Evolutionary conservation across 2,888 invertebrate species (phyloP).

Genomic region (Sericinus montela): DNA sequence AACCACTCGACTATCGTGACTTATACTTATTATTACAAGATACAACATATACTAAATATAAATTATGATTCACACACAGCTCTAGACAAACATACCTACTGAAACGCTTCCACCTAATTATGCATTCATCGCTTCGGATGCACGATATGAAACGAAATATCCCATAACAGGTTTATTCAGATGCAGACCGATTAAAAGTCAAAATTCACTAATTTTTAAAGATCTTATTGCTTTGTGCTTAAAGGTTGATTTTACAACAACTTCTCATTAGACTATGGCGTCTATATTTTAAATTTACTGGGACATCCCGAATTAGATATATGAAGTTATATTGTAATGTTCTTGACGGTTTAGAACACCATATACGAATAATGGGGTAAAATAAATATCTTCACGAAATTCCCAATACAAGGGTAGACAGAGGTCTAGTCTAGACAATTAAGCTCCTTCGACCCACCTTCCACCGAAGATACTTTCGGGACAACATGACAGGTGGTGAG

Average conservation of each 20-base stretch:
- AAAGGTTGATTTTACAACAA: constrained; percentile 29
- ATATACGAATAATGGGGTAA: no score
- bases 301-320: background rate
- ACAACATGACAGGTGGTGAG: no score
- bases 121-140: constrained; percentile 70
- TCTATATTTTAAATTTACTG: background rate
- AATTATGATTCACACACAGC: constrained; percentile 21
- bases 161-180: constrained; percentile 72
- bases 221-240: constrained; percentile 49
- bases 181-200: constrained; percentile 66
- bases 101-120: constrained; percentile 73
- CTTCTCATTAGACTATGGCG: background rate
- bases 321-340: no score
- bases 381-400: no score
- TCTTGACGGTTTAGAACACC: no score
- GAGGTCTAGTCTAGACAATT: no score
- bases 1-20: no score
- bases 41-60: no score
- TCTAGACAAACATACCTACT: constrained; percentile 54
- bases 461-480: no score
- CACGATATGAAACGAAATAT: constrained; percentile 65
- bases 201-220: constrained; percentile 36
- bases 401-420: no score
- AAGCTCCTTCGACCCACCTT: no score
- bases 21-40: no score